These are phyloP conservation scores for Spea hammondii DNA, from an alignment of 2,797 vertebrate species.

Conservation along the genomic window DNA sequence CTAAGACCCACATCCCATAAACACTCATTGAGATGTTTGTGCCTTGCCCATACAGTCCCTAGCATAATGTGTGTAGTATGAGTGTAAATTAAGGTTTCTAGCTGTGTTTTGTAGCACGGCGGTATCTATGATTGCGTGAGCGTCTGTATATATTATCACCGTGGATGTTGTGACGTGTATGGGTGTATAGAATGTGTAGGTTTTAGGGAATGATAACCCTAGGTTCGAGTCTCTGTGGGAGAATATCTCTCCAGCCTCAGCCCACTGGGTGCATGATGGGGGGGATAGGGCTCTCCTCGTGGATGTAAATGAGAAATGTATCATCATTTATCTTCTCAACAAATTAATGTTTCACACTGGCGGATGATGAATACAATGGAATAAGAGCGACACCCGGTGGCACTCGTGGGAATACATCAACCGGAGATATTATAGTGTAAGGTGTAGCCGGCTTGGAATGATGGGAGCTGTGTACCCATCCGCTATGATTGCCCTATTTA, in stretches of 20 bases:
- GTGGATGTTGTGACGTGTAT: neutral
- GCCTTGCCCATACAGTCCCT: too few relatives aligned
- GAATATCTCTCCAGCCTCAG: neutral
- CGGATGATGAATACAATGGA: neutral
- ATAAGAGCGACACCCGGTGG: conserved; percentile 23
- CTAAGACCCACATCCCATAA: too few relatives aligned
- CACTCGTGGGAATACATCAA: neutral
- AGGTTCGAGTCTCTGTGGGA: neutral
- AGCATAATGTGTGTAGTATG: too few relatives aligned
- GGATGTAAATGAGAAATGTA: conserved; percentile 17
- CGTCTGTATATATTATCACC: neutral
- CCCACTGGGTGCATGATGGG: neutral
- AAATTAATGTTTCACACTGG: neutral
- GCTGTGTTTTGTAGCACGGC: too few relatives aligned
- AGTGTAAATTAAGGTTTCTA: too few relatives aligned
- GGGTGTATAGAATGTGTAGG: neutral
- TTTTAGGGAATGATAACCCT: neutral
- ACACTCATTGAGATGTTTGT: too few relatives aligned
- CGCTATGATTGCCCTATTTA: too few relatives aligned
- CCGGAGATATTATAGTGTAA: too few relatives aligned
- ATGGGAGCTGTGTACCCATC: too few relatives aligned
- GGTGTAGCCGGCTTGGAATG: too few relatives aligned
- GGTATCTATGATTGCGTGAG: too few relatives aligned
- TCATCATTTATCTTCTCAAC: conserved; percentile 11
- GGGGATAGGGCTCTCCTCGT: neutral